Conservation (phyloP, 2,113 vertebrate species). For the Calidris pygmaea region DNA sequence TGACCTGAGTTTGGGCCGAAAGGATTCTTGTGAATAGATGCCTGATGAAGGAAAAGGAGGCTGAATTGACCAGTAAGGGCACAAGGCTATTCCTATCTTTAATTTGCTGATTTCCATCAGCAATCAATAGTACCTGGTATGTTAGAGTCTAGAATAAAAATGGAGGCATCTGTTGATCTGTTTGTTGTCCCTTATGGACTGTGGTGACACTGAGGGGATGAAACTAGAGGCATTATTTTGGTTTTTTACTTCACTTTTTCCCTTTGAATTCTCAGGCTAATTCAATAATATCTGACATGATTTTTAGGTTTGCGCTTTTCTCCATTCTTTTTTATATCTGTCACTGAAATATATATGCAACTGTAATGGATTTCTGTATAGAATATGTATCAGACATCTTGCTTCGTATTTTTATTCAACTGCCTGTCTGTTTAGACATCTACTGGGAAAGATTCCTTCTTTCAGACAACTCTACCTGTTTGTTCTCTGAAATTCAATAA, state of each 20-base stretch:
- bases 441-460: background rate
- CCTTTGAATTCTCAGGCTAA: background rate
- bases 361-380: background rate
- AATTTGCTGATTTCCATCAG: background rate
- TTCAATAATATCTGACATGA: background rate
- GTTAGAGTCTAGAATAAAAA: background rate
- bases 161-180: background rate
- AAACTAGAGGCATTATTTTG: background rate
- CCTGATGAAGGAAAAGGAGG: background rate
- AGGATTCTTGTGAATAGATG: background rate
- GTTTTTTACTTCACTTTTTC: background rate
- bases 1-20: background rate
- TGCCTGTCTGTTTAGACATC: background rate
- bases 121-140: background rate
- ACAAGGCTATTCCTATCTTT: background rate
- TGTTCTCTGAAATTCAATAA: slow-evolving; percentile 9
- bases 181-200: background rate
- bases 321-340: background rate
- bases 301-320: slow-evolving; percentile 6
- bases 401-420: slow-evolving; percentile 11
- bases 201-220: background rate
- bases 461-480: background rate
- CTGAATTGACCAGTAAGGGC: background rate
- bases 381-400: background rate
- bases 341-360: background rate